These are phyloP conservation scores for Catamblyrhynchus diadema DNA, from an alignment of 2,797 vertebrate genomes.

Conservation along the genomic window DNA sequence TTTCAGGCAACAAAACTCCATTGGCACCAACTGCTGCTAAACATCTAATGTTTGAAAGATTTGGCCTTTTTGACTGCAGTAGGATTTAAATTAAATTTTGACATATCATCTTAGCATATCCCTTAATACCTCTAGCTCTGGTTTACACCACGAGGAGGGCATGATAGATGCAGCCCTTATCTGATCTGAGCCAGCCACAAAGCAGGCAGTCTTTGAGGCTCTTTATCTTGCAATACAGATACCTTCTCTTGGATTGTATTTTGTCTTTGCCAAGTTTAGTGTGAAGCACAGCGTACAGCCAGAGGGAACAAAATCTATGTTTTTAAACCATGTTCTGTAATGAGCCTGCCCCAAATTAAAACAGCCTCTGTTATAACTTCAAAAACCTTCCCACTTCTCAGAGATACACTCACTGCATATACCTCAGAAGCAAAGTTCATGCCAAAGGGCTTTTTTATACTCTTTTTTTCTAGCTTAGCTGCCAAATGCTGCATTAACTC, in stretches of 20 bases:
- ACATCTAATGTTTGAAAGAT: not conserved
- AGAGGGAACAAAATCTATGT: slow-evolving; percentile 38
- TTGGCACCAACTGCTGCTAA: not conserved
- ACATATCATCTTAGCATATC: not conserved
- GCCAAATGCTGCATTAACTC: slow-evolving; percentile 54
- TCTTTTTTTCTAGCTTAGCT: not conserved
- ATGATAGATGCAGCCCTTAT: not conserved
- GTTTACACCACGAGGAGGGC: not conserved
- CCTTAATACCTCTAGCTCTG: not conserved
- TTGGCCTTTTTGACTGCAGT: not conserved
- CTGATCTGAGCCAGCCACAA: not conserved
- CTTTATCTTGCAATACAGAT: slow-evolving; percentile 24
- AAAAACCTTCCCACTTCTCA: slow-evolving; percentile 30
- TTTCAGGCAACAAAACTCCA: not conserved
- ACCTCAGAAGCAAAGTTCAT: slow-evolving; percentile 46
- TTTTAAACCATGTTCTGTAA: slow-evolving; percentile 30
- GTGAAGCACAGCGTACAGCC: not conserved
- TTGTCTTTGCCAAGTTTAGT: slow-evolving; percentile 16
- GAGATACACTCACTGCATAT: not conserved
- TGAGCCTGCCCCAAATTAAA: slow-evolving; percentile 57
- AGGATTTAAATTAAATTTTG: not conserved
- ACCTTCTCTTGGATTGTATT: not conserved
- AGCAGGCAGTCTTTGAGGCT: not conserved
- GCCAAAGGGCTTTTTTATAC: slow-evolving; percentile 47
- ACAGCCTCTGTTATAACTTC: slow-evolving; percentile 14